These are phyloP conservation scores for Erebia palarica DNA, from an alignment of 2,888 invertebrate genomes.

Conservation along the genomic window DNA sequence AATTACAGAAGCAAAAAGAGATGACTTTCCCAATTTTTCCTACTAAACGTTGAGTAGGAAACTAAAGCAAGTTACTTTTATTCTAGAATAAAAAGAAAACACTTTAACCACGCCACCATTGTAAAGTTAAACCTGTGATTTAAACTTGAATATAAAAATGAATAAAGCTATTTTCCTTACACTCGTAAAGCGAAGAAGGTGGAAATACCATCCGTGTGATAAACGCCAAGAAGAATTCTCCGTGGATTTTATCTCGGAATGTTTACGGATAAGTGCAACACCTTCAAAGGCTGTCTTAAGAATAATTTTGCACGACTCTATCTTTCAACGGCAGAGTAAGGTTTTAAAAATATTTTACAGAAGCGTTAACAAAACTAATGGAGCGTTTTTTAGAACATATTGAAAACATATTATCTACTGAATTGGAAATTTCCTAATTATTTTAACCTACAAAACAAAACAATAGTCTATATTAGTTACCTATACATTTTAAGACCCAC, in stretches of 20 bases:
- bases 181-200: background rate
- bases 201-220: background rate
- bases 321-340: background rate
- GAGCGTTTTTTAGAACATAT: no score
- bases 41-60: no score
- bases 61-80: no score
- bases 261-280: conserved; percentile 23
- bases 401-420: background rate
- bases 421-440: no score
- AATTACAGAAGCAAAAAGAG: no score
- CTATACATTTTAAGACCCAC: no score
- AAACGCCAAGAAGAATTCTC: conserved; percentile 10
- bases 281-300: conserved; percentile 8
- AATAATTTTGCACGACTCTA: conserved; percentile 6
- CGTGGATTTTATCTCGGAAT: conserved; percentile 23
- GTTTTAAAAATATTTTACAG: background rate
- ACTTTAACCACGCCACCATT: no score
- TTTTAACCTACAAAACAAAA: no score
- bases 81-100: no score
- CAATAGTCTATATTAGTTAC: no score
- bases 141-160: background rate
- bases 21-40: no score
- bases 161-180: background rate
- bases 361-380: no score
- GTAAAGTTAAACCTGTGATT: background rate